Evolutionary conservation across 2,113 vertebrate genomes (phyloP), one percentile per base, ranked within the genome.

Genomic region (Apistogramma diplotaenia): DNA sequence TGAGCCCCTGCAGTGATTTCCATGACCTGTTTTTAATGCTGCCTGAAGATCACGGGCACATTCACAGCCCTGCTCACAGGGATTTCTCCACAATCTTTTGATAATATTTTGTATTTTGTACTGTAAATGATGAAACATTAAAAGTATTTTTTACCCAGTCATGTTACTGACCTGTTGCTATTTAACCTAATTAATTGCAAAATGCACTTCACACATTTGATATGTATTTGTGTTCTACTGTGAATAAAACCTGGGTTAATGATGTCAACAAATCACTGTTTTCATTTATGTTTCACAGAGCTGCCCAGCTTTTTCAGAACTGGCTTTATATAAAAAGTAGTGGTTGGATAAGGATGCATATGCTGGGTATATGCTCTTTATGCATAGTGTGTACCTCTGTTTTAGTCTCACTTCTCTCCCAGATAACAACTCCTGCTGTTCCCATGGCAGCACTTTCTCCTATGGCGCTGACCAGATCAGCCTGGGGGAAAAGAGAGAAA

Each of bases 381-480:
- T 70, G 49, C 8, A 78, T 21, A 25, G 51, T 19, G 29, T 43
- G 9, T 93, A 96, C 95, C 94, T 95, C 94, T 6, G 92, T 95
- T 82, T 95, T 94, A 5, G 89, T 83, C 79, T 93, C 88, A 25
- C 85, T 90, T 85, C 81, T 94, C 74, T 95, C 97, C 97, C 97
- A 99, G 89, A 99, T 91, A 90, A 99, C 93, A n/a, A 97, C 87
- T 79, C 98, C 97, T 19, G 97, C 96, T 67, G 95, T 96, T 78
- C 97, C 97, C 94, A 97, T 65, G 23, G 97, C 96, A 0, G 97
- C 97, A 6, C 97, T 97, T 85, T 99, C 97, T 71, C 97, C 98
- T 1, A 98, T 94, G 33, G 97, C 96, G 57, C 94, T 95, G 65
- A 98, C 93, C 81, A 99, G 93, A 88, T 98, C 96, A 5, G 78